Base-by-base conservation (phyloP, 2,113 vertebrate genomes). In the Dermatemys mawii region DNA sequence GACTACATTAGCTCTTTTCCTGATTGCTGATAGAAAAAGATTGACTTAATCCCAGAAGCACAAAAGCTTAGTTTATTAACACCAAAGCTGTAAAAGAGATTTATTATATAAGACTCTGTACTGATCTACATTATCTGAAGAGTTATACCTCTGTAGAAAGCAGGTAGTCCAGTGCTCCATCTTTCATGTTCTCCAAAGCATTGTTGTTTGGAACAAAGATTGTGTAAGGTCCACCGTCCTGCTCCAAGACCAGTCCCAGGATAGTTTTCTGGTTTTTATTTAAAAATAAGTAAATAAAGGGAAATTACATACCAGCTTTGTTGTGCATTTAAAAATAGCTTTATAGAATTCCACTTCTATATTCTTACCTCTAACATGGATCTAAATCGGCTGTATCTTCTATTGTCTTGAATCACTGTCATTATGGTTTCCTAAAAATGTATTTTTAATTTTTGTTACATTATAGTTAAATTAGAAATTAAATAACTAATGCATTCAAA, bases 121-220 rank as follows among this genome's bases (percentile, higher is more conserved):
- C 26, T n/a, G 5, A 24, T 88, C 55, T 85, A 2, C 0, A 1
- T 53, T 73, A 21, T 9, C 48, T 49, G 80, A 93, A 86, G 44
- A 67, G 11, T 70, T 38, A 41, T 98, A 99, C 99, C 97, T 99
- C 97, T 90, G 94, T 63, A 90, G 98, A 98, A 90, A 96, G 97
- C 49, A 99, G 97, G 88, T 98, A 99, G 78, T 98, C 92, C n/a
- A 99, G 96, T 83, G 93, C 85, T 32, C 97, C 98, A 7, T 98
- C 86, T 44, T 97, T 93, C 98, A 99, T 98, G 1, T 60, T 94
- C 1, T 87, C 91, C 51, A 99, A 91, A 6, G 99, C 99, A 27
- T 97, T 44, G 7, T 98, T 98, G 87, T 94, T 98, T 10, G 99
- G 99, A 88, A 98, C 98, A 86, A 99, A 99, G 79, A 99, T 29